phyloP scores from a whole-genome alignment of 2,797 vertebrate species.

The Sebastes itinus region DNA sequence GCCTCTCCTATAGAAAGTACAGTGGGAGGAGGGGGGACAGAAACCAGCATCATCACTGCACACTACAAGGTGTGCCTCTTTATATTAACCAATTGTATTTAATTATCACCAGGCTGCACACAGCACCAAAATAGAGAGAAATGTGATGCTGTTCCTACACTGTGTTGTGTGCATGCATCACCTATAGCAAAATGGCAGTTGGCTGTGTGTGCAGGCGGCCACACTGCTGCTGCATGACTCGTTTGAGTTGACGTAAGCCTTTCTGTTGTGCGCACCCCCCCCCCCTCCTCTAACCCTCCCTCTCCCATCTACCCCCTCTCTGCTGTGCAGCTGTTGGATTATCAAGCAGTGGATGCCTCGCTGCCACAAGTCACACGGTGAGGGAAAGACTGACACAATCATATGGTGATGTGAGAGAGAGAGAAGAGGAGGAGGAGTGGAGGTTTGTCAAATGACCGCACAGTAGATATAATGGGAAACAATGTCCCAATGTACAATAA shows the following conservation, averaged over 20 bases:
- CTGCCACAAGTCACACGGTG: conserved; percentile 59
- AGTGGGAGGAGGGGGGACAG: background rate
- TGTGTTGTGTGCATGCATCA: background rate
- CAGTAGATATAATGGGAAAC: background rate
- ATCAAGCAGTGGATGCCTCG: conserved; percentile 60
- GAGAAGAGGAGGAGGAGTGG: background rate
- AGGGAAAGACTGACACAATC: conserved; percentile 25
- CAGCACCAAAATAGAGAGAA: background rate
- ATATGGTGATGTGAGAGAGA: conserved; percentile 10
- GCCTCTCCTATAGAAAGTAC: conserved; percentile 42
- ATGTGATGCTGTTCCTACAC: background rate
- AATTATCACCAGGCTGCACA: background rate
- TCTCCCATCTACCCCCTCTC: conserved; percentile 22
- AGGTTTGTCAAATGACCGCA: conserved; percentile 1
- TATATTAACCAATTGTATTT: background rate
- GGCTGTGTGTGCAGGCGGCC: conserved; percentile 46
- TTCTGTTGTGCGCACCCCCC: conserved; percentile 44
- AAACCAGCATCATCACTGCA: conserved; percentile 2
- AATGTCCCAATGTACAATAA: background rate
- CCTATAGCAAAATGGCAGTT: conserved; percentile 57
- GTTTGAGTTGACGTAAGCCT: conserved; percentile 72
- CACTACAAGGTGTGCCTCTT: background rate
- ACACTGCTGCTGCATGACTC: conserved; percentile 65
- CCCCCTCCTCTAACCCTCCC: background rate
- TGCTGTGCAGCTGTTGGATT: conserved; percentile 75